Evolutionary conservation across 2,113 vertebrate genomes (phyloP).

Genomic region (Microcebus griseorufus): DNA sequence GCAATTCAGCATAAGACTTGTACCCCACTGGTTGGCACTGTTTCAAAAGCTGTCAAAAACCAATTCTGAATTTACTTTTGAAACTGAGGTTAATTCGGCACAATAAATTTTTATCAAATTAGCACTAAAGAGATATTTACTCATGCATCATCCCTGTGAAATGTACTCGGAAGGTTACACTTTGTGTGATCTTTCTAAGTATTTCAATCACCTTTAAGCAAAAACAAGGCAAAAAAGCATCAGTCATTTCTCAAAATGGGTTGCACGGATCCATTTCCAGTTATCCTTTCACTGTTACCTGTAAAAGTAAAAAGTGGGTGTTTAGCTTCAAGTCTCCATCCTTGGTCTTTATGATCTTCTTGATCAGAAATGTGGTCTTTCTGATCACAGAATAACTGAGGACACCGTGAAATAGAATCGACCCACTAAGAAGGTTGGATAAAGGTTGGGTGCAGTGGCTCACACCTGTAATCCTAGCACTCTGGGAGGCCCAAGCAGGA

Average conservation of each 20-base stretch:
- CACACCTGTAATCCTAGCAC: too few species aligned
- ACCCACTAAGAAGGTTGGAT: neutral
- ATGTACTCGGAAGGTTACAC: neutral
- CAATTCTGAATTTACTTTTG: neutral
- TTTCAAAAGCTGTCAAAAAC: neutral
- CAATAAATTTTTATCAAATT: neutral
- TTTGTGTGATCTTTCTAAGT: neutral
- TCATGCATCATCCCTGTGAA: neutral
- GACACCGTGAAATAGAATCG: neutral
- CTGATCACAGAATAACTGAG: neutral
- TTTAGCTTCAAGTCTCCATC: neutral
- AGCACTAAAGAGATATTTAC: neutral
- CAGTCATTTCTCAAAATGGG: neutral
- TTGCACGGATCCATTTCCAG: neutral
- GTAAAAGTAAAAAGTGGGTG: neutral
- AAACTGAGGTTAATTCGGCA: slow-evolving; percentile 10
- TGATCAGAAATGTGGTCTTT: neutral
- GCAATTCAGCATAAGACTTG: neutral
- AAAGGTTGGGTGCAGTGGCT: neutral
- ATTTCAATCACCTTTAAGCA: neutral
- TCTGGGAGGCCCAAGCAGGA: too few species aligned
- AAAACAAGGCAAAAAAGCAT: neutral
- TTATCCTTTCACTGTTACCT: neutral
- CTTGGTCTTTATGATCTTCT: neutral
- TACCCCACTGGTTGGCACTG: neutral